Base-by-base conservation (phyloP, 2,113 vertebrate species). In the Electrona antarctica region DNA sequence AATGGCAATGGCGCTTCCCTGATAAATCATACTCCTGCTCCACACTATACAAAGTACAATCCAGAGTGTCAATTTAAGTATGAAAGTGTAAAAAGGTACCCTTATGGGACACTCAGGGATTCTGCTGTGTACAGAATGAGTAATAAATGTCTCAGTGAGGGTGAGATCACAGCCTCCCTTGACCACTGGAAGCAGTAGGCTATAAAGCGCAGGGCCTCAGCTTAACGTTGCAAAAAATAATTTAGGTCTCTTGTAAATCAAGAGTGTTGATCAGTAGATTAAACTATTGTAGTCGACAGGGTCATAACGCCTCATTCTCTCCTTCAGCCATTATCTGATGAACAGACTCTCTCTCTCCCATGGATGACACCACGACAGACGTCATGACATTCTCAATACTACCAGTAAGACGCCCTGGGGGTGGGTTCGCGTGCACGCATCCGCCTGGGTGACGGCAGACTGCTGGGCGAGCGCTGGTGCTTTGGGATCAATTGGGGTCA, bases 251-350 rank as follows among this genome's bases (percentile, higher is more conserved):
- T 68, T 59, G 57, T 65, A 74, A 78, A 81, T 79, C 79, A 72
- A 74, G 46, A 74, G 68, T 64, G 33, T 41, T 41, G 33, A 71
- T 68, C 67, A 83, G 78, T 68, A 80, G 73, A 80, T 84, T 75
- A 83, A 78, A 82, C 61, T 54, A 68, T 58, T 69, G 62, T 60
- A 57, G 61, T 51, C 76, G 79, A 84, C 69, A 56, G 46, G 33
- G 10, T 70, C 57, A 75, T 33, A 56, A 60, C 5, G 57, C 52
- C 70, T 64, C 65, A 69, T 63, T 78, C 54, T 41, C 73, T 75
- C 73, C 64, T 80, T 69, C 78, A 7, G 21, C 33, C 45, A 8
- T 57, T 90, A 88, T 90, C 87, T 80, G 86, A 90, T 88, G 88
- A 88, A 77, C 5, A 41, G 33, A 41, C 33, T 41, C 89, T 88